Evolutionary conservation across 2,113 vertebrate species (phyloP), one percentile per base, ranked within the genome.

Genomic region (Chaetops frenatus): DNA sequence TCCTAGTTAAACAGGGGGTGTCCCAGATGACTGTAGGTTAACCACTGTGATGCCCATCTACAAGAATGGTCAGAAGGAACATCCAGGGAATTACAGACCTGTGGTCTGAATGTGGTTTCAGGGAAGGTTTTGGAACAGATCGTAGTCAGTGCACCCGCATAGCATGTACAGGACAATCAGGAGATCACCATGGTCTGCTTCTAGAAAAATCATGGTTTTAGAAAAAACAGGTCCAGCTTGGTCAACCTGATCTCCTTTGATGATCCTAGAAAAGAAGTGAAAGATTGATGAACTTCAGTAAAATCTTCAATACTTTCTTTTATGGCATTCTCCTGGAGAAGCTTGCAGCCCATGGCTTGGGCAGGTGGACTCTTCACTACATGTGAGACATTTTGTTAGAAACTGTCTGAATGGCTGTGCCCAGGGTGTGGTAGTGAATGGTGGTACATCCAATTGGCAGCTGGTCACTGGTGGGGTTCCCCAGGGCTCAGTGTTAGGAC

Each of bases 1-100:
- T 56, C 11, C 24, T 19, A 14, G 7, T 80, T 35, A 64, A 56
- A 35, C 0, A 0, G 7, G 11, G 44, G 5, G 8, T 3, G 17
- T 48, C 12, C 14, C 42, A 80, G 29, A 15, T 22, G 17, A 31
- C 35, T 56, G 7, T 47, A n/a, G n/a, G 12, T 24, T n/a, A 47
- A 38, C 19, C 19, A 65, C 3, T 15, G 29, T 40, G 12, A 15
- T 40, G 24, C 4, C 3, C 23, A 40, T 25, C n/a, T 44, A 29
- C 13, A 35, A 31, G 29, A n/a, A n/a, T 8, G 8, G n/a, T 35
- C 24, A 40, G n/a, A 79, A 48, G 11, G 48, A 79, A 38, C 12
- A 62, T 71, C 5, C 35, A 40, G 20, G 53, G 21, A 70, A 27
- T 40, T 42, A 10, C 5, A 71, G 16, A 13, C 5, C 15, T 79